These are phyloP conservation scores for Neelides folsomi DNA, from an alignment of 2,888 invertebrate species.

Conservation along the genomic window DNA sequence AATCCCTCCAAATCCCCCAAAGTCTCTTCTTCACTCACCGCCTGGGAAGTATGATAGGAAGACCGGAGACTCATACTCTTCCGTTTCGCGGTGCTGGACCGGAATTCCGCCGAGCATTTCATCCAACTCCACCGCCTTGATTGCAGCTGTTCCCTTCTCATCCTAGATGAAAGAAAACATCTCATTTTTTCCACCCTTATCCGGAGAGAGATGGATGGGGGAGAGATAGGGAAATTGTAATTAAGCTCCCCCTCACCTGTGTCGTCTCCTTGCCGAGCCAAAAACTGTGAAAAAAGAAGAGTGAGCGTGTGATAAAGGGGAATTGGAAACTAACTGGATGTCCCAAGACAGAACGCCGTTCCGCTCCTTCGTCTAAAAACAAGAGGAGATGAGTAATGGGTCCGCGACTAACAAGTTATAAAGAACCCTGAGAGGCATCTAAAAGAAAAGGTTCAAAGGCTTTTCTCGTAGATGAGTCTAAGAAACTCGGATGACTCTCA, in stretches of 20 bases:
- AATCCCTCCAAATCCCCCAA: background rate
- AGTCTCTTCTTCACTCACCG: slow-evolving; percentile 25
- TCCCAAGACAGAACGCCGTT: slow-evolving; percentile 38
- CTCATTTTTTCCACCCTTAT: background rate
- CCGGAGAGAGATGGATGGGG: background rate
- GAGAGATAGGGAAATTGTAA: background rate
- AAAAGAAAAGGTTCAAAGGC: background rate
- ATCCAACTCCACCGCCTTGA: slow-evolving; percentile 64
- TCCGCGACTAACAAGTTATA: too few relatives aligned
- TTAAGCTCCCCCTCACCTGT: slow-evolving; percentile 34
- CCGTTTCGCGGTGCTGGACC: slow-evolving; percentile 71
- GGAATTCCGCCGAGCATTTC: slow-evolving; percentile 69
- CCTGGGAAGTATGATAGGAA: slow-evolving; percentile 61
- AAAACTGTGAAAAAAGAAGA: slow-evolving; percentile 9
- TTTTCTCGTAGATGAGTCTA: background rate
- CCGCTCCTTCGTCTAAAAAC: slow-evolving; percentile 28
- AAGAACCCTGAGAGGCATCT: too few relatives aligned
- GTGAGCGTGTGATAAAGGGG: background rate
- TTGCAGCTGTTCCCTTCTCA: slow-evolving; percentile 45
- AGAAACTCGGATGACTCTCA: too few relatives aligned
- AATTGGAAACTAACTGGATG: slow-evolving; percentile 37
- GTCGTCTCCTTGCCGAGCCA: slow-evolving; percentile 41
- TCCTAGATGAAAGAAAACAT: slow-evolving; percentile 36
- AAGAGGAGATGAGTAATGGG: slow-evolving; percentile 7
- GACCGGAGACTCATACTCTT: slow-evolving; percentile 66